phyloP scores from a whole-genome alignment of 2,888 invertebrate genomes.

The Drosophila diplacantha region DNA sequence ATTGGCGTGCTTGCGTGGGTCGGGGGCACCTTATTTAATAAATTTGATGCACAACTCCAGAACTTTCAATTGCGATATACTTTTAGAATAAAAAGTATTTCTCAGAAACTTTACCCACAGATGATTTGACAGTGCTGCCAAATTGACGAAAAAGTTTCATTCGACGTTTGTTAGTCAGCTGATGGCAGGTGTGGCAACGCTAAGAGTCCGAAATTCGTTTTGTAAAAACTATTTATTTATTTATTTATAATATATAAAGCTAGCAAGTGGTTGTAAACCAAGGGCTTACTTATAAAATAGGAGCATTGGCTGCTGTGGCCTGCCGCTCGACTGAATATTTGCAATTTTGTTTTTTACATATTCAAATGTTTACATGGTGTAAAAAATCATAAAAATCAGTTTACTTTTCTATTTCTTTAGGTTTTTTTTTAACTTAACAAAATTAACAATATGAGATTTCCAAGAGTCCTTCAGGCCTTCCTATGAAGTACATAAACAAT shows the following conservation, averaged over 20 bases:
- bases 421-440: neutral
- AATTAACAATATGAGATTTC: no score
- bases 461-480: no score
- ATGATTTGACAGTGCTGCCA: constrained; percentile 1
- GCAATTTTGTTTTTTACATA: no score
- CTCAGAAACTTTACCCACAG: constrained; percentile 2
- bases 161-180: neutral
- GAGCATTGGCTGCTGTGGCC: no score
- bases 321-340: no score
- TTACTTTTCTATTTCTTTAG: neutral
- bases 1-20: neutral
- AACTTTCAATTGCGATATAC: neutral
- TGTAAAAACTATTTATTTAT: neutral
- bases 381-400: neutral
- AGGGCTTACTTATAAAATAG: no score
- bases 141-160: neutral
- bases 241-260: no score
- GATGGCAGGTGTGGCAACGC: constrained; percentile 2
- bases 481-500: no score
- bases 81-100: neutral
- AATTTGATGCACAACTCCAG: neutral
- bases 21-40: neutral
- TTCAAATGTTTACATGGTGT: no score
- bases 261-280: no score
- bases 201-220: neutral